These are phyloP conservation scores for Lagorchestes hirsutus DNA, from an alignment of 2,797 vertebrate genomes.

Conservation along the genomic window DNA sequence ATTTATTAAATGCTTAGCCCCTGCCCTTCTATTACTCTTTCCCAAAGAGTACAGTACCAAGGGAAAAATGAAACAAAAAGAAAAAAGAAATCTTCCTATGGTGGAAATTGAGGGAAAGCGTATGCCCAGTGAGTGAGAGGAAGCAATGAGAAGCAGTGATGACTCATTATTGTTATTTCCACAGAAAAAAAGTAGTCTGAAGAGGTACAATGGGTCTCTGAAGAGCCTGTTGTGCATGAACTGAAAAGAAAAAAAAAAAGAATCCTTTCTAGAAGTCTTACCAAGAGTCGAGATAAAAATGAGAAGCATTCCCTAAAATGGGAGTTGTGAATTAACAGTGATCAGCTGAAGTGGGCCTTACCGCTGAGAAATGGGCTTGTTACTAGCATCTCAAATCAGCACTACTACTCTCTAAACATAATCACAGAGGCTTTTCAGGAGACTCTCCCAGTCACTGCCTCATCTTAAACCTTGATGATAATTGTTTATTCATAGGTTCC, in stretches of 20 bases:
- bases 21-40: background rate
- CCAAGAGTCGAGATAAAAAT: slow-evolving; percentile 42
- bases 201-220: slow-evolving; percentile 56
- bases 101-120: slow-evolving; percentile 54
- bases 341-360: slow-evolving; percentile 63
- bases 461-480: slow-evolving; percentile 13
- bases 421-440: slow-evolving; percentile 46
- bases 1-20: slow-evolving; percentile 45
- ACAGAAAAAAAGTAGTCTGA: slow-evolving; percentile 33
- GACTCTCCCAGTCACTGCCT: background rate
- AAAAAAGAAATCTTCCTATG: slow-evolving; percentile 20
- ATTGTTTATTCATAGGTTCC: slow-evolving; percentile 32
- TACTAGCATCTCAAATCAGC: slow-evolving; percentile 60
- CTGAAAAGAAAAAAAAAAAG: slow-evolving; percentile 29
- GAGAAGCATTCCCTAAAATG: slow-evolving; percentile 53
- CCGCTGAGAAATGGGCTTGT: slow-evolving; percentile 38
- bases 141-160: slow-evolving; percentile 20
- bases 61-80: slow-evolving; percentile 1
- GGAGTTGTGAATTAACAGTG: slow-evolving; percentile 54
- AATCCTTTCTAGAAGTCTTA: slow-evolving; percentile 31
- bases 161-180: slow-evolving; percentile 50
- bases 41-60: slow-evolving; percentile 28
- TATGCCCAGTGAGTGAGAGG: slow-evolving; percentile 59
- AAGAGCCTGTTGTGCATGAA: slow-evolving; percentile 61
- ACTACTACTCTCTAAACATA: slow-evolving; percentile 42